Base-by-base conservation (phyloP, 2,797 vertebrate genomes). In the Lutjanus argentimaculatus region DNA sequence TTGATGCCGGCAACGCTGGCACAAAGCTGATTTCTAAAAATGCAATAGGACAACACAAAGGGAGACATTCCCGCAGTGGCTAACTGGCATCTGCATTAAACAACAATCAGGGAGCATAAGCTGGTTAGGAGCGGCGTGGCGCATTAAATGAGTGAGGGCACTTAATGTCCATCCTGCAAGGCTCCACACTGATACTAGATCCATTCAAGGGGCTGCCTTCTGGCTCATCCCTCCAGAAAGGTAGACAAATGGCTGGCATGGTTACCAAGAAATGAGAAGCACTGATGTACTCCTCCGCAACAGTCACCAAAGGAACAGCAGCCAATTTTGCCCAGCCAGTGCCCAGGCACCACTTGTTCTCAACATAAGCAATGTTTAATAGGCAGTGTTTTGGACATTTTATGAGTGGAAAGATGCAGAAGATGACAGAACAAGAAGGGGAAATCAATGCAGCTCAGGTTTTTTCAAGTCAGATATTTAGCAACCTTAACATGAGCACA, bases 1-100 rank as follows among this genome's bases (percentile, higher is more conserved):
- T 93, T 92, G 87, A 94, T 92, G 90, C 83, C 45, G 77, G 86
- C 82, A 89, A 85, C 82, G 73, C 75, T 67, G 90, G 88, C 87
- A 75, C 90, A 85, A 92, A 93, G 90, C 89, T 91, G 89, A 90
- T 89, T 94, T 91, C 6, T 43, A 78, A 85, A 88, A 90, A 86
- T 72, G 85, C 86, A 89, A 75, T 65, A 65, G 81, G 57, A 79
- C 62, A 84, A 85, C 89, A 91, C 89, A 93, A 90, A 86, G 69
- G 79, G 67, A 88, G 62, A 91, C 87, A 91, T 87, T 72, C 83
- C 88, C 80, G 6, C 59, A 71, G 87, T 58, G 84, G 51, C 76
- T 59, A 68, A 90, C 81, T 90, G 90, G 85, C 85, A 84, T 86
- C 85, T 79, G 77, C 84, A 86, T 89, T 77, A 78, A 90, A 91